Conservation (phyloP, 1,140 invertebrate genomes). For the Ceratitis capitata region DNA sequence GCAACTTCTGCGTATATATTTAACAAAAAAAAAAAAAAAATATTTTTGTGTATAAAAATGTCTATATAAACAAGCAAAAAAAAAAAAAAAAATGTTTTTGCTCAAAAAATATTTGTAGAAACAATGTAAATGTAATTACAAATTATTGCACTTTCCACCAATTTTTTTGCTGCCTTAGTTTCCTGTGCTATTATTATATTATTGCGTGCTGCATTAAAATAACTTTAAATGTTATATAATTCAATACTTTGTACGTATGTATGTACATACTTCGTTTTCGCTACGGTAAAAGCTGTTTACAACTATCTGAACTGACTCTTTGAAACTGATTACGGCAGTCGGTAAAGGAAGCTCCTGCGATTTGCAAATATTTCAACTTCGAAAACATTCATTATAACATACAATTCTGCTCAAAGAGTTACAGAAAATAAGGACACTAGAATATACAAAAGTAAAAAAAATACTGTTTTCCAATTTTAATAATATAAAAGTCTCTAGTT, state of each 20-base stretch:
- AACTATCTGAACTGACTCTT: too few species aligned
- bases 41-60: not conserved
- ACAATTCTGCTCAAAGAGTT: too few species aligned
- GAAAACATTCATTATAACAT: too few species aligned
- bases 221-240: not conserved
- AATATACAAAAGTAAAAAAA: too few species aligned
- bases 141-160: not conserved
- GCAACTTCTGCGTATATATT: slow-evolving; percentile 1
- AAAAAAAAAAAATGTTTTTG: not conserved
- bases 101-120: not conserved
- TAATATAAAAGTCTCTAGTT: too few species aligned
- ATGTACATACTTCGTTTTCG: not conserved
- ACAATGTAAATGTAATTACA: not conserved
- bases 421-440: too few species aligned
- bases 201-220: slow-evolving; percentile 20
- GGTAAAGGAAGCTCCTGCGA: too few species aligned
- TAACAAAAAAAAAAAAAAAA: not conserved
- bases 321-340: too few species aligned
- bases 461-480: too few species aligned
- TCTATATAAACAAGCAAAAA: not conserved
- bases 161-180: slow-evolving; percentile 14
- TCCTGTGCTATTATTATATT: not conserved
- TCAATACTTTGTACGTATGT: not conserved
- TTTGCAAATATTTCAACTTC: too few species aligned
- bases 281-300: too few species aligned